Base-by-base conservation (phyloP, 1,140 invertebrate species). In the Archivesica marissinica region DNA sequence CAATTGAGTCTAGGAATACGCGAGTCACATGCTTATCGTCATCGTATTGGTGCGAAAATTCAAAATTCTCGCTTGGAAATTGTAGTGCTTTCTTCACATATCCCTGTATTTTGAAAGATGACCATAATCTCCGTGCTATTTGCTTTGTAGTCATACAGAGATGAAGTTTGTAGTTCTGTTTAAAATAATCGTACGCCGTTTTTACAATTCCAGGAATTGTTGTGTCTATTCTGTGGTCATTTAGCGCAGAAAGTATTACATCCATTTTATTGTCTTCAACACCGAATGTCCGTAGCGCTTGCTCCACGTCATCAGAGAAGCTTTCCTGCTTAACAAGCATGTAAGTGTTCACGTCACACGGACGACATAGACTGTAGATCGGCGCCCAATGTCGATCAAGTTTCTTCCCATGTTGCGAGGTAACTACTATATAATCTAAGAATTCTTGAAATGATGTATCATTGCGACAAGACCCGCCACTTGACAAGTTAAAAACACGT, bases 321-420 rank as follows among this genome's bases (percentile, higher is more conserved):
- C 50, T 56, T 59, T 76, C 74, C 30, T 76, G 74, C 59, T 76
- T 76, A 23, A 76, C 74, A 6, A 76, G 50, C 20, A 76, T 59
- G 20, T 52, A 76, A 38, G 52, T 23, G 74, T 76, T 59, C 25
- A 76, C 52, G n/a, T 76, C 74, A 41, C 50, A 76, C 30, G 74
- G 74, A 28, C 54, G 17, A 59, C 74, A 59, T 1, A 76, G 28
- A 38, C 17, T 52, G 25, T 25, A 47, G 13, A 75, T 75, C 2
- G 72, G 72, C n/a, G 72, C 72, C 72, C 72, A 75, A 30, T 75
- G 72, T 1, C 72, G 25, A 39, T 75, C 59, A 38, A 76, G 30
- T 20, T 3, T 38, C 23, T 23, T 52, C 23, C 2, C 23, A 1
- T 38, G 15, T 20, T 17, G 3, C 25, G 33, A 30, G 0, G 13